These are phyloP conservation scores for Catalaphyllia jardinei DNA, from an alignment of 64 coral and sea anemone genomes.

Conservation along the genomic window DNA sequence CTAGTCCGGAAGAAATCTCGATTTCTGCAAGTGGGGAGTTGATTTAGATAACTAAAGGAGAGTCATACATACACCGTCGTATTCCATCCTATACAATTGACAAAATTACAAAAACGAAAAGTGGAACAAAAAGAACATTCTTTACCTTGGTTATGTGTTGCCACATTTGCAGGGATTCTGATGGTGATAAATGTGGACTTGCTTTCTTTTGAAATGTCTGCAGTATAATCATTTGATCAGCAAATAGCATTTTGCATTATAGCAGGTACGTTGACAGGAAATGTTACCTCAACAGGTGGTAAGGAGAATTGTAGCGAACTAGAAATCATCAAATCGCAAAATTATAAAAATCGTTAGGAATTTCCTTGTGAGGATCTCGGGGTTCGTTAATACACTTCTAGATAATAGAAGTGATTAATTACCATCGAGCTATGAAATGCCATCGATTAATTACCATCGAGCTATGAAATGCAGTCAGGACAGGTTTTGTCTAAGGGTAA, in stretches of 20 bases:
- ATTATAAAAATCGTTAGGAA: neutral
- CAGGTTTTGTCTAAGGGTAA: neutral
- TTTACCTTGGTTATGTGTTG: conserved; percentile 14
- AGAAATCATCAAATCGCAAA: neutral
- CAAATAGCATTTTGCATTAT: neutral
- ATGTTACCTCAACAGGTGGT: conserved; percentile 14
- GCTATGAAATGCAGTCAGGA: no score
- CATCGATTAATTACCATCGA: neutral
- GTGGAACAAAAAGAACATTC: neutral
- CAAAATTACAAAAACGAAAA: neutral
- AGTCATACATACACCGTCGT: neutral
- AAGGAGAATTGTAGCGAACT: neutral
- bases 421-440: neutral
- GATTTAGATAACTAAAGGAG: no score
- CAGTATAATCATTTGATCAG: neutral
- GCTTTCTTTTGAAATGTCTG: conserved; percentile 3
- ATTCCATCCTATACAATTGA: neutral
- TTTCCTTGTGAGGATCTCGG: neutral
- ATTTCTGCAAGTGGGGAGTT: no score
- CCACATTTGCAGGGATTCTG: conserved; percentile 8
- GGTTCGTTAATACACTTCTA: neutral
- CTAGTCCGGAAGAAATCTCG: no score
- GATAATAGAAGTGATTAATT: neutral
- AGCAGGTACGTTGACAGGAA: neutral
- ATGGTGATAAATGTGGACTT: conserved; percentile 24